phyloP scores from a whole-genome alignment of 2,113 vertebrate species.

The Pelobates fuscus region DNA sequence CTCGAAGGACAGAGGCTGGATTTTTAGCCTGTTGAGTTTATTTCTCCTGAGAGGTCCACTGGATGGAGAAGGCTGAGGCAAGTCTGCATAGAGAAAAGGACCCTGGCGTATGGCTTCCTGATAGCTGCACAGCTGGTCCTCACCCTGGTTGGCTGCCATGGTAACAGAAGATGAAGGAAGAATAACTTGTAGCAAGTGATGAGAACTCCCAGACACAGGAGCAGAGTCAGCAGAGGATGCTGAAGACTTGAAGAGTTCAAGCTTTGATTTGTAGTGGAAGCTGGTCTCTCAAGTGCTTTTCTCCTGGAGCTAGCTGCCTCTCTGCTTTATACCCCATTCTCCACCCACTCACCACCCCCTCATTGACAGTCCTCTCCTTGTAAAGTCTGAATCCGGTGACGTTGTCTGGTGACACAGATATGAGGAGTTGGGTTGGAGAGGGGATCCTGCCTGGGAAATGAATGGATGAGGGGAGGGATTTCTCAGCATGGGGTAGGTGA shows the following conservation, averaged over 20 bases:
- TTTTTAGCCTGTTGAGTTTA: constrained; percentile 90
- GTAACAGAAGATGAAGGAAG: neutral
- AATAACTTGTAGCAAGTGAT: too few species aligned
- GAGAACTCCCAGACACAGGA: neutral
- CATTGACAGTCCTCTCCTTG: constrained; percentile 62
- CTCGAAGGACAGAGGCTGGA: constrained; percentile 96
- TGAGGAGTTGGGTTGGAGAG: constrained; percentile 3
- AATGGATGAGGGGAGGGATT: neutral
- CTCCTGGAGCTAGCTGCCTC: neutral
- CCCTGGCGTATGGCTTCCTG: constrained; percentile 80
- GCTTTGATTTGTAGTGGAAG: neutral
- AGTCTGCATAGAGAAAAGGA: constrained; percentile 78
- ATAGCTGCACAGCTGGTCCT: constrained; percentile 77
- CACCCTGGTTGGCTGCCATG: constrained; percentile 79
- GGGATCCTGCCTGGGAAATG: constrained; percentile 17
- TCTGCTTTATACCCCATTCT: constrained; percentile 59
- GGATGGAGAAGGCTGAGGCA: constrained; percentile 79
- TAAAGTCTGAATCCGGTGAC: constrained; percentile 67
- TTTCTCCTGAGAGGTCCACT: constrained; percentile 74
- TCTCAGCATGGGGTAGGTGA: neutral
- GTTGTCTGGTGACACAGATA: constrained; percentile 20
- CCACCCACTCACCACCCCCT: constrained; percentile 66
- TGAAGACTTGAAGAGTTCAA: neutral
- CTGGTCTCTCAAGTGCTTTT: neutral
- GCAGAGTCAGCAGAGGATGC: neutral